phyloP scores from a whole-genome alignment of 2,797 vertebrate genomes.

The Sparidentex hasta region DNA sequence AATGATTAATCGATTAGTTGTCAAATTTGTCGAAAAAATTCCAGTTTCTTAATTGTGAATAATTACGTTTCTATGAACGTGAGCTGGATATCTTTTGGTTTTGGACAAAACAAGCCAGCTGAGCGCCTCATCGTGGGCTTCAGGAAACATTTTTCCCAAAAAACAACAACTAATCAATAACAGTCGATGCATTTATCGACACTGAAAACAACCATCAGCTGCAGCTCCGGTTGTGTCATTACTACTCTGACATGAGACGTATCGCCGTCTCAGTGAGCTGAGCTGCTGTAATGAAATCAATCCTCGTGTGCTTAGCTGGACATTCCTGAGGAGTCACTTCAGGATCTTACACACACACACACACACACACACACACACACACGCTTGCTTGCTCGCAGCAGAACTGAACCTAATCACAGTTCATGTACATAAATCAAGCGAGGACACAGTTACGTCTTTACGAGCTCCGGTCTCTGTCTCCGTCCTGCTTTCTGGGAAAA shows the following conservation, averaged over 20 bases:
- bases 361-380: conserved; percentile 3
- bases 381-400: conserved; percentile 6
- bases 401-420: conserved; percentile 24
- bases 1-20: too few species aligned
- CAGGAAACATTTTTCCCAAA: too few species aligned
- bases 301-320: conserved; percentile 31
- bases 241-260: background rate
- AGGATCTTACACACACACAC: conserved; percentile 8
- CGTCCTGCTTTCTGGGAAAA: background rate
- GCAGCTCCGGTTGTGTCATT: background rate
- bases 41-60: too few species aligned
- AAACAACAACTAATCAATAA: too few species aligned
- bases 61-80: too few species aligned
- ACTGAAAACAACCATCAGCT: too few species aligned
- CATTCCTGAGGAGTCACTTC: conserved; percentile 49
- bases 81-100: too few species aligned
- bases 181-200: too few species aligned
- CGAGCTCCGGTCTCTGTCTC: conserved; percentile 21
- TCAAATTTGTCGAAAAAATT: too few species aligned
- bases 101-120: too few species aligned
- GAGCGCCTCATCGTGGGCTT: too few species aligned
- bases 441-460: conserved; percentile 37
- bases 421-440: conserved; percentile 45
- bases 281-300: conserved; percentile 48
- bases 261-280: conserved; percentile 24